A percentile compares a stretch with the other conserved stretches of the same genome.
Evolutionary conservation across 2,888 invertebrate genomes (phyloP).

Genomic region (Drosophila formosana): DNA sequence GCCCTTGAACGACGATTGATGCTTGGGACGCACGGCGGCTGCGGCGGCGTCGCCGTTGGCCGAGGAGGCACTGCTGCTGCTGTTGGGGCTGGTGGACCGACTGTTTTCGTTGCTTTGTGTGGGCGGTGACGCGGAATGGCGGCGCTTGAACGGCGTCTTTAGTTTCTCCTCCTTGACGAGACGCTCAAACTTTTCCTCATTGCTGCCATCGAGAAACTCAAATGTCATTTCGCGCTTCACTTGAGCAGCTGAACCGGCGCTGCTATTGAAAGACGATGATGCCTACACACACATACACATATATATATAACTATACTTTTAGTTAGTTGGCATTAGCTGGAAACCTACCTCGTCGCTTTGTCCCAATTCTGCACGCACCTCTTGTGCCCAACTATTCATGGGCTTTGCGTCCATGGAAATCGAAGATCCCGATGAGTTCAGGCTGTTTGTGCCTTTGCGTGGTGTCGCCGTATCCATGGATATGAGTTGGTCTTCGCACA

Average conservation of each 20-base stretch:
- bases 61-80: constrained; percentile 64
- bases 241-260: constrained; percentile 42
- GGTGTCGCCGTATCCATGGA: constrained; percentile 58
- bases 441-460: constrained; percentile 54
- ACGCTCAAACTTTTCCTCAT: constrained; percentile 84
- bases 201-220: constrained; percentile 80
- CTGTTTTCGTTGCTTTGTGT: constrained; percentile 72
- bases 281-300: constrained; percentile 29
- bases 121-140: constrained; percentile 82
- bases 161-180: constrained; percentile 84
- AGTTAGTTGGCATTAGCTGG: neutral
- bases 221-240: constrained; percentile 73
- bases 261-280: constrained; percentile 68
- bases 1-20: constrained; percentile 20
- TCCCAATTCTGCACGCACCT: constrained; percentile 72
- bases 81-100: constrained; percentile 82
- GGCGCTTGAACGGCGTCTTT: constrained; percentile 84
- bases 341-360: constrained; percentile 65
- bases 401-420: constrained; percentile 59
- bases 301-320: neutral
- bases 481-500: constrained; percentile 66
- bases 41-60: constrained; percentile 29
- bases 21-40: constrained; percentile 1
- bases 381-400: constrained; percentile 76
- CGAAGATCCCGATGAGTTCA: constrained; percentile 66